phyloP scores from a whole-genome alignment of 2,797 vertebrate genomes.

The Cuniculus paca region DNA sequence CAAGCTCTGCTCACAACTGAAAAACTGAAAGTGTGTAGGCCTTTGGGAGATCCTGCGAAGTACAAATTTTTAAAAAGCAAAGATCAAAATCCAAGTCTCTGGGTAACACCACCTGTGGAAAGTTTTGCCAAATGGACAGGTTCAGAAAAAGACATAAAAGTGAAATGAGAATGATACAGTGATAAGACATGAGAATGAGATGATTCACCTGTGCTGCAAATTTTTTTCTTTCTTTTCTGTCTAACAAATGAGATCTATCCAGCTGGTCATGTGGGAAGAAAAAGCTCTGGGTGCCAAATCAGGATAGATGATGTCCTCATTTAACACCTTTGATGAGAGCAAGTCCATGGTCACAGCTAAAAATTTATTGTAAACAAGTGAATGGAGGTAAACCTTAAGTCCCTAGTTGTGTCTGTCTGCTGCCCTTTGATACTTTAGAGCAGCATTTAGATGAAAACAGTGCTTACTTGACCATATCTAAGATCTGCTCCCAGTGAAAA shows the following conservation, averaged over 20 bases:
- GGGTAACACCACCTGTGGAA: constrained; percentile 66
- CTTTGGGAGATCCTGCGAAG: constrained; percentile 66
- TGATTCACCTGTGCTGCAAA: constrained; percentile 72
- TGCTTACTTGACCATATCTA: background rate
- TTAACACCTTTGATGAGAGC: background rate
- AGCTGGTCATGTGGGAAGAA: background rate
- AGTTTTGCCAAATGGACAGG: constrained; percentile 78
- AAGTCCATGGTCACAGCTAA: background rate
- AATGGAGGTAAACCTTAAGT: background rate
- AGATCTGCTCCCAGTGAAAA: background rate
- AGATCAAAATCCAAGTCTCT: constrained; percentile 73
- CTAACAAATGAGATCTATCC: constrained; percentile 69
- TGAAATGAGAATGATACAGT: constrained; percentile 15
- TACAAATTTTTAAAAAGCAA: constrained; percentile 59
- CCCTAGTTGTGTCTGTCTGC: background rate
- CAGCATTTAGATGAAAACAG: background rate
- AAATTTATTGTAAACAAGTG: background rate
- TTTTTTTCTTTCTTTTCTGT: constrained; percentile 68
- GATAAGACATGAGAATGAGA: background rate
- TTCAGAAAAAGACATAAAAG: constrained; percentile 62
- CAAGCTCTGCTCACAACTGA: constrained; percentile 8
- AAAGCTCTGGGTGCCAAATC: background rate
- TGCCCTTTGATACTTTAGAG: background rate
- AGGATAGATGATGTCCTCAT: background rate
- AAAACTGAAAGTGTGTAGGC: constrained; percentile 41